Conservation (phyloP, 2,113 vertebrate genomes). For the Cynoglossus semilaevis region DNA sequence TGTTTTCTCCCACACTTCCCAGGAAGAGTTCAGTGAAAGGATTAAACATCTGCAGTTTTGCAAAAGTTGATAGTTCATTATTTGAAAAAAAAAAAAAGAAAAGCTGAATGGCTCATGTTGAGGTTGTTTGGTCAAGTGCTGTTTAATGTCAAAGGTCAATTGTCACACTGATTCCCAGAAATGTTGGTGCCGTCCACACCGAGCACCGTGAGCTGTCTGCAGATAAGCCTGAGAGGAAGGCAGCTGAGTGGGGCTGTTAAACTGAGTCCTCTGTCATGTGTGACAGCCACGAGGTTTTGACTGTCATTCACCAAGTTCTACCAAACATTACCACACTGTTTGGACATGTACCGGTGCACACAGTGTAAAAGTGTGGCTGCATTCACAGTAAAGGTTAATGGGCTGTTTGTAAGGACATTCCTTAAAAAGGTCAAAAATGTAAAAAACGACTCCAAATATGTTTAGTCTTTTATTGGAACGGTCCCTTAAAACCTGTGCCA, state of each 20-base stretch:
- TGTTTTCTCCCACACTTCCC: neutral
- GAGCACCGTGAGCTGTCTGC: neutral
- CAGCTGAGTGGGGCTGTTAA: constrained; percentile 1
- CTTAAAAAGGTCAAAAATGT: constrained; percentile 44
- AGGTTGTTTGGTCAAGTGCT: neutral
- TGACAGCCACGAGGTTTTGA: neutral
- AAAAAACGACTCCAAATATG: constrained; percentile 32
- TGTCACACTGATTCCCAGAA: neutral
- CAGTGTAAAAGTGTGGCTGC: constrained; percentile 1
- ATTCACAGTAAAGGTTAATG: constrained; percentile 45
- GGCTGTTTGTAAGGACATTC: constrained; percentile 42
- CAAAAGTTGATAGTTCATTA: neutral
- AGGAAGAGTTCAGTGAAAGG: neutral
- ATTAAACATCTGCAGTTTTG: neutral
- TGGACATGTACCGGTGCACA: constrained; percentile 11
- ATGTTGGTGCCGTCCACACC: neutral
- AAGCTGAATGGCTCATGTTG: neutral
- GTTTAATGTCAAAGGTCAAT: neutral
- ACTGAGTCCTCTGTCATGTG: constrained; percentile 4
- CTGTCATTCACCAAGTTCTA: constrained; percentile 2
- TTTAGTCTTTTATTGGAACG: constrained; percentile 11
- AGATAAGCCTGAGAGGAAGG: constrained; percentile 27
- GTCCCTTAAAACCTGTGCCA: neutral
- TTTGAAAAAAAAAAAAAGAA: neutral
- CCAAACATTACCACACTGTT: constrained; percentile 4